These are phyloP conservation scores for Hypsibius dujardini DNA, from an alignment of 1,140 invertebrate genomes.

Conservation along the genomic window DNA sequence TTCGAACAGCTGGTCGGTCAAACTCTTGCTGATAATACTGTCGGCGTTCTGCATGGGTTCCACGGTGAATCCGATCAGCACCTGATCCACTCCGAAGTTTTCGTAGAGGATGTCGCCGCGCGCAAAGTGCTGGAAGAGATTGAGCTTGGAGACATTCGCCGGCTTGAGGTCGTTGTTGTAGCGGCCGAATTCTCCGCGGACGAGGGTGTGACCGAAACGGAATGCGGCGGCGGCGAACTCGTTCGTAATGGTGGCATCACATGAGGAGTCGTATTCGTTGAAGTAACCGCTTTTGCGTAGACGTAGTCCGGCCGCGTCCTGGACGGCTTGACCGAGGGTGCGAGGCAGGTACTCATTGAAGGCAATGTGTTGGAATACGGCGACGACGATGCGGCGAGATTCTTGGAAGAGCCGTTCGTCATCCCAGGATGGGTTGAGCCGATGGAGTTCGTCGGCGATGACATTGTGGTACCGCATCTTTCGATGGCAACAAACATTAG, in stretches of 20 bases:
- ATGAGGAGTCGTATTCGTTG: slow-evolving; percentile 71
- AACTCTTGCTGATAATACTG: slow-evolving; percentile 78
- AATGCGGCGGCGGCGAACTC: slow-evolving; percentile 86
- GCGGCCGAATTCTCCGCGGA: slow-evolving; percentile 32
- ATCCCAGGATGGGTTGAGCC: slow-evolving; percentile 59
- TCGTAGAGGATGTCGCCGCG: slow-evolving; percentile 23
- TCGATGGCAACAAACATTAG: background rate
- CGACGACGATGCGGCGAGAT: slow-evolving; percentile 56
- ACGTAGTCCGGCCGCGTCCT: slow-evolving; percentile 66
- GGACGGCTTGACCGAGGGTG: slow-evolving; percentile 73
- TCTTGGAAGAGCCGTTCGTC: slow-evolving; percentile 47
- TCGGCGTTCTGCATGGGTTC: slow-evolving; percentile 83
- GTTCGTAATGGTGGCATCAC: slow-evolving; percentile 74
- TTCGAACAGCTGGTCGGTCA: slow-evolving; percentile 82
- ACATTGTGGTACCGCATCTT: slow-evolving; percentile 65
- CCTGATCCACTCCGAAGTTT: slow-evolving; percentile 34
- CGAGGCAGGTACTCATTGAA: slow-evolving; percentile 86
- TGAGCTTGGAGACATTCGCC: background rate
- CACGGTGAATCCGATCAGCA: slow-evolving; percentile 63
- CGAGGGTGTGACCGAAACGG: slow-evolving; percentile 77
- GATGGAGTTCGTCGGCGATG: slow-evolving; percentile 54
- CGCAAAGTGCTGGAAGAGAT: background rate
- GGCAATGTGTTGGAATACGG: slow-evolving; percentile 72
- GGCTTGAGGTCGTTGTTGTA: background rate
- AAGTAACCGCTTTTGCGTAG: slow-evolving; percentile 66